Evolutionary conservation across 2,113 vertebrate species (phyloP), one percentile per base, ranked within the genome.

Genomic region (Spea bombifrons): DNA sequence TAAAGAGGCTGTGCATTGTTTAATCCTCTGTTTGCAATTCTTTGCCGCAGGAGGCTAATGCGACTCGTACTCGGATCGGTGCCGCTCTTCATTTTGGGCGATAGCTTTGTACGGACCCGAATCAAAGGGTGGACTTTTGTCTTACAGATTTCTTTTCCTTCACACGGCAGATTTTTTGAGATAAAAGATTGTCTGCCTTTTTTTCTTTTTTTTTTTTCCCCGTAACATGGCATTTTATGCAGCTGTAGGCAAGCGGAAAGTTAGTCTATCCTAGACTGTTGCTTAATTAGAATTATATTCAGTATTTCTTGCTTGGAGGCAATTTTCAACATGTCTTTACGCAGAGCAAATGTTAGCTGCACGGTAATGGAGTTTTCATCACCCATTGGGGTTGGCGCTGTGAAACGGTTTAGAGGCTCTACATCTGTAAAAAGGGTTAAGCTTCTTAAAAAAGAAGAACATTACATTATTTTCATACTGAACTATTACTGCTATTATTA

Each of bases 251-350:
- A 43, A 61, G 44, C 3, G 64, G 65, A 45, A 17, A 52, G 44
- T 30, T 50, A 47, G 66, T 59, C 65, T 53, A 10, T 69, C 66
- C 46, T 9, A 17, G 52, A 55, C 50, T 57, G 13, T 13, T 45
- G 30, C 65, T 46, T 68, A 69, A 76, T 68, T 76, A 47, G 75
- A 76, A 76, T 47, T 59, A 47, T 69, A 76, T 69, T 68, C 50
- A 17, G 50, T 59, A 55, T n/a, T 64, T 43, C 43, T 66, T 55
- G 48, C 74, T 75, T 45, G 43, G 74, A 75, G 50, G 63, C 50
- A 17, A 55, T 75, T 75, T 64, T 53, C 57, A 30, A 3, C 61
- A 64, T 45, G 53, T 53, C 59, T 72, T 71, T 64, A 30, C 13
- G 30, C 61, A 64, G 61, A 64, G n/a, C 17, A 30, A 5, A 64